Percentiles rank a stretch among this genome's conserved stretches.
Conservation (phyloP, 2,797 vertebrate genomes). For the Coregonus suidteri region DNA sequence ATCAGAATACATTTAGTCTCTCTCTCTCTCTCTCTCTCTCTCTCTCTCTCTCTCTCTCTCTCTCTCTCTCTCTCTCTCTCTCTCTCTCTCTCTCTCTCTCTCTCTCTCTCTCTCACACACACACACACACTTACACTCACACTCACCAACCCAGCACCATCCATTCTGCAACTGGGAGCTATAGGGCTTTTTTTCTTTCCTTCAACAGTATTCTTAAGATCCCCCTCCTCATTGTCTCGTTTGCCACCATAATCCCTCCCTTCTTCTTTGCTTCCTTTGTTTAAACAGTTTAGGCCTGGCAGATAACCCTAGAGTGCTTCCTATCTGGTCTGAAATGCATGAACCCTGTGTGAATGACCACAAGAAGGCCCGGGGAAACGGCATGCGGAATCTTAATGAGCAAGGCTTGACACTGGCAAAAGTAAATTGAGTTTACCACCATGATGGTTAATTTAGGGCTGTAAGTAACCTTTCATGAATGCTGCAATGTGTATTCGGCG, state of each 20-base stretch:
- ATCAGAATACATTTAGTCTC: conserved; percentile 86
- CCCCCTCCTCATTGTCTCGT: conserved; percentile 37
- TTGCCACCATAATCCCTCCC: conserved; percentile 68
- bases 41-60: background rate
- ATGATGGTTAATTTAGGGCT: no score
- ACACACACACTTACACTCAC: background rate
- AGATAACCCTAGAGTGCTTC: conserved; percentile 71
- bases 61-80: conserved; percentile 37
- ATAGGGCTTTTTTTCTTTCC: conserved; percentile 13
- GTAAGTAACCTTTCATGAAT: no score
- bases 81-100: conserved; percentile 38
- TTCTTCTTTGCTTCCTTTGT: conserved; percentile 65
- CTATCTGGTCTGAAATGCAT: conserved; percentile 68
- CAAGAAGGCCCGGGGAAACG: conserved; percentile 71
- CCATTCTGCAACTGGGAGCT: conserved; percentile 65
- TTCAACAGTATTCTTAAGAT: conserved; percentile 37
- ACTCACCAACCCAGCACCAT: conserved; percentile 48
- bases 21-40: background rate
- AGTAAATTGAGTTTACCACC: conserved; percentile 82
- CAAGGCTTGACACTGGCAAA: conserved; percentile 70
- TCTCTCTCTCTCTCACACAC: background rate
- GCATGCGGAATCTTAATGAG: conserved; percentile 79
- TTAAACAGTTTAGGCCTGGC: conserved; percentile 67
- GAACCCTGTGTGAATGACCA: conserved; percentile 72
- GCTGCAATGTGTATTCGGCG: no score